These are phyloP conservation scores for Plagiodera versicolora DNA, from an alignment of 2,888 invertebrate genomes.

Conservation along the genomic window DNA sequence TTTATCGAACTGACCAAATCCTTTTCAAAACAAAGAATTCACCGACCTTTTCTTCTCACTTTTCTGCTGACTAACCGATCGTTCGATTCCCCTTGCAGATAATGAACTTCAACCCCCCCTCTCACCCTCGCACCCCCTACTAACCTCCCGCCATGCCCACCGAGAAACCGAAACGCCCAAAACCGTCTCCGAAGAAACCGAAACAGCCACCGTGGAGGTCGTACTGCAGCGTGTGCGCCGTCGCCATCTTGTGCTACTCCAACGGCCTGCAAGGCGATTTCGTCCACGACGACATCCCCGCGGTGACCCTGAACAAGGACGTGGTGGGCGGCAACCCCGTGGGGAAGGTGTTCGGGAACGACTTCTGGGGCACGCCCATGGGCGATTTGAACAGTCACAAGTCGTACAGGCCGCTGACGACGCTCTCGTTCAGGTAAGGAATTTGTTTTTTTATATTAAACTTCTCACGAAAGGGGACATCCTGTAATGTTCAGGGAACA, in stretches of 20 bases:
- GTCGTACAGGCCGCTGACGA: slow-evolving; percentile 83
- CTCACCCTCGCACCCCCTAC: background rate
- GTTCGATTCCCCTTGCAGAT: no score
- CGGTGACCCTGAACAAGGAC: slow-evolving; percentile 79
- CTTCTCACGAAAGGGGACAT: no score
- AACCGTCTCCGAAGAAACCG: background rate
- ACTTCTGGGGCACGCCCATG: slow-evolving; percentile 92
- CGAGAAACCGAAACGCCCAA: background rate
- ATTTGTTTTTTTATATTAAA: no score
- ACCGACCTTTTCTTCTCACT: no score
- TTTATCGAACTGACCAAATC: no score
- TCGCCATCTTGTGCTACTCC: slow-evolving; percentile 70
- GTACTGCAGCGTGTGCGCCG: slow-evolving; percentile 60
- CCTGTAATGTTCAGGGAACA: no score
- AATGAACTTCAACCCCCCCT: no score
- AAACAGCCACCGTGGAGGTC: slow-evolving; percentile 59
- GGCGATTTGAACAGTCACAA: slow-evolving; percentile 81
- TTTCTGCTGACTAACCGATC: no score
- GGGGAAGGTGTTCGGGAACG: slow-evolving; percentile 69
- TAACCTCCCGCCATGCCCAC: background rate
- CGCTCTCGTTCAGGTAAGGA: slow-evolving; percentile 82
- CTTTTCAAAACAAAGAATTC: no score
- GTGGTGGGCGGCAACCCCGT: slow-evolving; percentile 70
- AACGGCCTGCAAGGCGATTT: slow-evolving; percentile 80
- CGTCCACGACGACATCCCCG: slow-evolving; percentile 87